These are phyloP conservation scores for Taxidea taxus DNA, from an alignment of 2,113 vertebrate species.

Conservation along the genomic window DNA sequence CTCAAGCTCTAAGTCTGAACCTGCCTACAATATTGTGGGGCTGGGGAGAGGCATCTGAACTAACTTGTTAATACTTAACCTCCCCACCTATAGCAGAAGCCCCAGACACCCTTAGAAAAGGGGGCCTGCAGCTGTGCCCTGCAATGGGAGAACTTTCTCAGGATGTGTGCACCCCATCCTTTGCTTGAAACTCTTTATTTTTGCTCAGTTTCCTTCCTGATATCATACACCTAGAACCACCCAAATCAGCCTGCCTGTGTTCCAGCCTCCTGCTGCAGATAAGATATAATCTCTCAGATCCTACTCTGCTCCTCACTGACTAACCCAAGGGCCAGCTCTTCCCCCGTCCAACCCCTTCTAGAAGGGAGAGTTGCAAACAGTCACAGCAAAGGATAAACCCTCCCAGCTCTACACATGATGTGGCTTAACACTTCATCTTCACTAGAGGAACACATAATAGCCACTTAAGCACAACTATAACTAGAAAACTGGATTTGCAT, in stretches of 20 bases:
- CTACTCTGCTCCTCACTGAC: not conserved
- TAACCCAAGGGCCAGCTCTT: not conserved
- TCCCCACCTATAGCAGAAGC: not conserved
- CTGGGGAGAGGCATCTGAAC: not conserved
- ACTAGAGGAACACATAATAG: not conserved
- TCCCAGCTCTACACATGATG: not conserved
- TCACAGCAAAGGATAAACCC: not conserved
- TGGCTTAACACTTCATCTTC: not conserved
- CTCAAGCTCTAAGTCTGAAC: not conserved
- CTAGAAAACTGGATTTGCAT: not conserved
- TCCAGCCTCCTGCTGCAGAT: not conserved
- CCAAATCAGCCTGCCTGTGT: not conserved
- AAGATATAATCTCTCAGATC: not conserved
- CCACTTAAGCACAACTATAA: not conserved
- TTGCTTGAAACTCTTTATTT: not conserved
- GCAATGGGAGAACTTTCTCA: not conserved
- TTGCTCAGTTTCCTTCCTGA: not conserved
- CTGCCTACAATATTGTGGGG: not conserved
- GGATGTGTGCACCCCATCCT: accelerated
- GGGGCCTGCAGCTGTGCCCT: not conserved
- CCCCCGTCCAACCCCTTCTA: not conserved
- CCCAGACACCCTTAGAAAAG: not conserved
- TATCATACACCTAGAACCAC: not conserved
- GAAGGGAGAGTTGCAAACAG: not conserved
- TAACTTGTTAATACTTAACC: not conserved